Conservation (phyloP, 2,888 invertebrate genomes). For the Chalcis sispes region DNA sequence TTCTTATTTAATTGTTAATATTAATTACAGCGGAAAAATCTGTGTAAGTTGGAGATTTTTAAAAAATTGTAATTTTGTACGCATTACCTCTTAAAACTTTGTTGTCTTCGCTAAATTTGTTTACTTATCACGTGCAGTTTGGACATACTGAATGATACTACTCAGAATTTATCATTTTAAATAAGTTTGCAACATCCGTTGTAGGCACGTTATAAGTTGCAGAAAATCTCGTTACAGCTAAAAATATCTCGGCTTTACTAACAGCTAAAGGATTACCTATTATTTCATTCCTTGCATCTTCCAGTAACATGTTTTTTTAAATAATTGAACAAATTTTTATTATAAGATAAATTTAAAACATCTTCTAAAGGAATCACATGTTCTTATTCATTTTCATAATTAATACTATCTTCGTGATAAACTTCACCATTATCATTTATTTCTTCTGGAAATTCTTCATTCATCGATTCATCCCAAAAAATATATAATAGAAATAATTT, state of each 20-base stretch:
- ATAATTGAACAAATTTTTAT: background rate
- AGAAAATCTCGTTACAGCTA: background rate
- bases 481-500: too few species aligned
- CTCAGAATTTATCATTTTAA: conserved; percentile 1
- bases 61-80: background rate
- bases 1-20: conserved; percentile 5
- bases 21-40: background rate
- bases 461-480: too few species aligned
- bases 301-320: background rate
- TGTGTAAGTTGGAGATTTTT: background rate
- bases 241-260: conserved; percentile 4
- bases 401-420: too few species aligned
- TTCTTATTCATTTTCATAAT: too few species aligned
- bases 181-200: conserved; percentile 10
- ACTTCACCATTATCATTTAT: too few species aligned
- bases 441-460: too few species aligned
- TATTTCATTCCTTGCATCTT: background rate
- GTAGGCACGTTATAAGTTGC: background rate
- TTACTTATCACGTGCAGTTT: conserved; percentile 2
- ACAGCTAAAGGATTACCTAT: conserved; percentile 1
- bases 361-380: conserved; percentile 10
- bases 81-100: background rate
- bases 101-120: background rate
- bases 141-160: conserved; percentile 21
- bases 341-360: conserved; percentile 6